Base-by-base conservation (phyloP, 2,797 vertebrate genomes). In the Crenichthys baileyi region DNA sequence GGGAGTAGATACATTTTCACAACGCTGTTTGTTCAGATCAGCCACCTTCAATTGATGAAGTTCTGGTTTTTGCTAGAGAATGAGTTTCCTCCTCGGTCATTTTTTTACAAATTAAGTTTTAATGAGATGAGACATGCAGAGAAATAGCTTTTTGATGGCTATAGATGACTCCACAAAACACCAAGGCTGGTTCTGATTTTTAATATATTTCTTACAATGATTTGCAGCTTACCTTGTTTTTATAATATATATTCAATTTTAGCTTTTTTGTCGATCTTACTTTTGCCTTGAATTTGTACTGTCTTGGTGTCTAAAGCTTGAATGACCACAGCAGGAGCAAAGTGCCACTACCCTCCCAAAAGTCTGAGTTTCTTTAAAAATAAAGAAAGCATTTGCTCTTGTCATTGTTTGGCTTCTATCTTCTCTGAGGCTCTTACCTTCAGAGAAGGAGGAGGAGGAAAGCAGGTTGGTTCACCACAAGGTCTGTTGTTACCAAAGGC, bases 281-380 rank as follows among this genome's bases (percentile, higher is more conserved):
- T 51, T 18, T 70, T 22, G 55, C n/a, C 50, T 77, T 53, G 72
- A 29, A 63, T 18, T 63, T 36, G 18, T 48, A 4, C 16, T 56
- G 36, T 16, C 48, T 29, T 74, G 31, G 15, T 31, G 9, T 55
- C 13, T 73, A 18, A 74, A 26, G 29, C 36, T 1, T 13, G 18
- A 7, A n/a, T 41, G 65, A 79, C 77, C 36, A 73, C 48, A n/a
- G n/a, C 29, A 29, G 20, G 26, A 65, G 26, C 70, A 58, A 73
- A 22, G 18, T 61, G 58, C 26, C 29, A 70, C 56, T 39, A 75
- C 5, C 7, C 72, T 20, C 48, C 63, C 20, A 80, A 6, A 70
- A 77, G 48, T 36, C 1, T 36, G 31, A 41, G 5, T 73, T 60
- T 15, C 39, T 63, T 22, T 63, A 15, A 15, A 75, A 39, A 79